Evolutionary conservation across 1,140 invertebrate species (phyloP).

Genomic region (Littorina saxatilis): DNA sequence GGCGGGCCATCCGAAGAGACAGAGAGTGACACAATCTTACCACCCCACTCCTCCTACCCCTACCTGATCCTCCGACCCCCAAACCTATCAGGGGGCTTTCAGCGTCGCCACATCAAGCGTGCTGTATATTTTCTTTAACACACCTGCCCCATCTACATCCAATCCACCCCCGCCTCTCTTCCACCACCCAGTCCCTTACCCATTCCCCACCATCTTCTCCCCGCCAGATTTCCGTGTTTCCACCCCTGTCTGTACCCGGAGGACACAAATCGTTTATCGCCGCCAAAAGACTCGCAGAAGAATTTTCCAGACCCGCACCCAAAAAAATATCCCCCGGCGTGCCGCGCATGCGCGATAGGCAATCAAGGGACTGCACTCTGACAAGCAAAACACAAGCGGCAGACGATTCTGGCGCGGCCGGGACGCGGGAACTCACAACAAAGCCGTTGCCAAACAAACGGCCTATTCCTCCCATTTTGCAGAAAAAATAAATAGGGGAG

Average conservation of each 20-base stretch:
- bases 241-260: constrained; percentile 8
- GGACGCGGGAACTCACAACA: constrained; percentile 38
- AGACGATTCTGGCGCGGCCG: constrained; percentile 9
- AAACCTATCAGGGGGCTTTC: not conserved
- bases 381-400: constrained; percentile 36
- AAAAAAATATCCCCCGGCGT: constrained; percentile 29
- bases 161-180: not conserved
- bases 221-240: constrained; percentile 9
- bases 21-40: not conserved
- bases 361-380: constrained; percentile 41
- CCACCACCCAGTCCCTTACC: not conserved
- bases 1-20: too few species aligned
- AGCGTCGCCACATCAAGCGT: not conserved
- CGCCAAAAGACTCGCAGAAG: constrained; percentile 27
- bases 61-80: too few species aligned
- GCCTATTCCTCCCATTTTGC: constrained; percentile 41
- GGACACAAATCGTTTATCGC: constrained; percentile 39
- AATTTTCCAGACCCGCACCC: constrained; percentile 26
- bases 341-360: constrained; percentile 35
- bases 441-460: constrained; percentile 41
- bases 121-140: constrained; percentile 5
- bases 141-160: not conserved
- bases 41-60: not conserved
- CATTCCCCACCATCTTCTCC: not conserved
- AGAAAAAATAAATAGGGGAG: constrained; percentile 40